Conservation (phyloP, 2,888 invertebrate species). For the Leucoma salicis region DNA sequence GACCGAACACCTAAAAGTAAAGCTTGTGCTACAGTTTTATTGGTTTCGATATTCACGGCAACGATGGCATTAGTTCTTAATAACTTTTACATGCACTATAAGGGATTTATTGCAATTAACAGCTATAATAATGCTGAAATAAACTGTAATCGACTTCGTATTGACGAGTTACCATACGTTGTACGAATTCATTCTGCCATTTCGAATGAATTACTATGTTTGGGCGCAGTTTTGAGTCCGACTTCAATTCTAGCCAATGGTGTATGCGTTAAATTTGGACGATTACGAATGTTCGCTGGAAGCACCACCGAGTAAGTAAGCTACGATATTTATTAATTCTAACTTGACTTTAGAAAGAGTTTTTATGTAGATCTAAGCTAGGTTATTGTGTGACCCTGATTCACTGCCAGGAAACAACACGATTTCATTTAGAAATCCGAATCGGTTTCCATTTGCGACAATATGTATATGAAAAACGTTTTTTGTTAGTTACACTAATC, state of each 20-base stretch:
- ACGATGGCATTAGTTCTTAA: slow-evolving; percentile 50
- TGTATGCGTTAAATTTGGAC: slow-evolving; percentile 57
- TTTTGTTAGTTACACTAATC: too few relatives aligned
- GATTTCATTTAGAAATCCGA: too few relatives aligned
- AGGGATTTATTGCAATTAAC: slow-evolving; percentile 26
- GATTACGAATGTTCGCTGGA: slow-evolving; percentile 56
- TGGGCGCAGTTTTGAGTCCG: slow-evolving; percentile 60
- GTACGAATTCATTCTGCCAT: slow-evolving; percentile 60
- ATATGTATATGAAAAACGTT: too few relatives aligned
- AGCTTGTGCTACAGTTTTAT: slow-evolving; percentile 50
- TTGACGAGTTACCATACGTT: slow-evolving; percentile 52
- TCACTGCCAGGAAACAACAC: too few relatives aligned
- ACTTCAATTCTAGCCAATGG: slow-evolving; percentile 57
- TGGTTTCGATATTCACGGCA: slow-evolving; percentile 51
- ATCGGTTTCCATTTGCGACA: too few relatives aligned
- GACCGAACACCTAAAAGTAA: slow-evolving; percentile 60
- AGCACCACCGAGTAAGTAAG: slow-evolving; percentile 52
- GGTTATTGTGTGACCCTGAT: too few relatives aligned
- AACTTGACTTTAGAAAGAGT: too few relatives aligned
- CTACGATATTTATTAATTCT: neutral
- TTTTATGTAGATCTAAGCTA: too few relatives aligned
- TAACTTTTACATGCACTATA: slow-evolving; percentile 58
- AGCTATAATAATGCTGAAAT: slow-evolving; percentile 32
- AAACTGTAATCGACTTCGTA: slow-evolving; percentile 55
- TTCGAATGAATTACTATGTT: slow-evolving; percentile 56